Base-by-base conservation (phyloP, 2,797 vertebrate species). In the Aplochiton taeniatus region DNA sequence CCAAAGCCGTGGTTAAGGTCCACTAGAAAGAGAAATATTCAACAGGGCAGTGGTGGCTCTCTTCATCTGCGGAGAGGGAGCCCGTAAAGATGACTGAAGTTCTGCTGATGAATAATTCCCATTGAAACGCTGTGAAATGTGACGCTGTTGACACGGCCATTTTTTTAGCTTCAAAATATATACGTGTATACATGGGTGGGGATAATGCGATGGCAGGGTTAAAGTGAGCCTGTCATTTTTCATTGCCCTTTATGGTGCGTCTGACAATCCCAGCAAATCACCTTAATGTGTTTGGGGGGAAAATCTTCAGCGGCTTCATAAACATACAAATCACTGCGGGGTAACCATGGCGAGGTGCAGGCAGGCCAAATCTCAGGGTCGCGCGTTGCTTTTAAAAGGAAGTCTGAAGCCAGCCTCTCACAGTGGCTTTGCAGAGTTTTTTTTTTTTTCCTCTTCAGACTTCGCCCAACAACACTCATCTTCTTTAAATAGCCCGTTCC, bases 11-110 rank as follows among this genome's bases (percentile, higher is more conserved):
- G 82, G 70, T 88, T 80, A 82, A 79, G 71, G 70, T n/a, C 0
- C 53, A 85, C 81, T 86, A 87, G 79, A 89, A 87, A 89, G 82
- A 63, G 86, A 90, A 90, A 90, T 90, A 90, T 90, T 90, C 82
- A 90, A 72, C 73, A 49, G 74, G 10, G 68, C 45, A 12, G 48
- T 47, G 60, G 67, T 63, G 50, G 52, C 13, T 41, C 46, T 44
- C 46, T 52, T 59, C 56, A 16, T 57, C 48, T 60, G 70, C 14
- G 64, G 75, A 78, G 72, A 80, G 73, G 65, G 77, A 46, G 77
- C 31, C 74, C 70, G 41, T 74, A 68, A 74, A 81, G 84, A 84
- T 58, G 80, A 77, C 73, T 80, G 81, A 78, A 66, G 70, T 63
- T 71, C 42, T 10, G 66, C 81, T 78, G 77, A 86, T 89, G 66